Conservation (phyloP, 2,113 vertebrate genomes). For the Dinomys branickii region DNA sequence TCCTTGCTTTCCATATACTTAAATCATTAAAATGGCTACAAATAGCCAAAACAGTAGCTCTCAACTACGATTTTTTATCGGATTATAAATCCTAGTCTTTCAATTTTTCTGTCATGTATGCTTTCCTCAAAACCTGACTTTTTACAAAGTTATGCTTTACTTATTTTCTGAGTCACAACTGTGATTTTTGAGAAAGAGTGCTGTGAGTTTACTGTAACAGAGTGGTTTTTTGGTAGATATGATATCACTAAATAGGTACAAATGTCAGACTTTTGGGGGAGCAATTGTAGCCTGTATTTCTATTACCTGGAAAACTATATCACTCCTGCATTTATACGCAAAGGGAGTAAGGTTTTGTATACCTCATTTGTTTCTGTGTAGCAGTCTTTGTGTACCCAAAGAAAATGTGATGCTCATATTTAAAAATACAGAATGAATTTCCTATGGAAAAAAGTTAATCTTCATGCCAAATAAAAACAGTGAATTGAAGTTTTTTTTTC, state of each 20-base stretch:
- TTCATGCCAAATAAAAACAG: neutral
- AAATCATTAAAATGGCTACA: neutral
- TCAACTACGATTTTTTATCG: neutral
- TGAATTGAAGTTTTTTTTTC: neutral
- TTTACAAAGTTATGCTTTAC: neutral
- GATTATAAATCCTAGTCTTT: neutral
- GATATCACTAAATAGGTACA: neutral
- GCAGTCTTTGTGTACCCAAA: neutral
- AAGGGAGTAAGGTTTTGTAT: neutral
- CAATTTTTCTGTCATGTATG: neutral
- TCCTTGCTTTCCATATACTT: neutral
- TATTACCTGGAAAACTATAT: neutral
- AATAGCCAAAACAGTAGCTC: neutral
- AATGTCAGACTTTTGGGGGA: neutral
- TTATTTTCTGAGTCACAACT: neutral
- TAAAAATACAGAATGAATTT: neutral
- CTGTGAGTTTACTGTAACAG: neutral
- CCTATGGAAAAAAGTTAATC: neutral
- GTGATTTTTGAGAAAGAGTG: neutral
- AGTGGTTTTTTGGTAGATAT: neutral
- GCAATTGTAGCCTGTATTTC: rapidly evolving
- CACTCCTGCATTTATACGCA: neutral
- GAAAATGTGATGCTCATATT: neutral
- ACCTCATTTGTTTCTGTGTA: neutral
- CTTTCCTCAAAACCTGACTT: neutral